These are phyloP conservation scores for Procavia capensis DNA, from an alignment of 2,113 vertebrate genomes.

Conservation along the genomic window DNA sequence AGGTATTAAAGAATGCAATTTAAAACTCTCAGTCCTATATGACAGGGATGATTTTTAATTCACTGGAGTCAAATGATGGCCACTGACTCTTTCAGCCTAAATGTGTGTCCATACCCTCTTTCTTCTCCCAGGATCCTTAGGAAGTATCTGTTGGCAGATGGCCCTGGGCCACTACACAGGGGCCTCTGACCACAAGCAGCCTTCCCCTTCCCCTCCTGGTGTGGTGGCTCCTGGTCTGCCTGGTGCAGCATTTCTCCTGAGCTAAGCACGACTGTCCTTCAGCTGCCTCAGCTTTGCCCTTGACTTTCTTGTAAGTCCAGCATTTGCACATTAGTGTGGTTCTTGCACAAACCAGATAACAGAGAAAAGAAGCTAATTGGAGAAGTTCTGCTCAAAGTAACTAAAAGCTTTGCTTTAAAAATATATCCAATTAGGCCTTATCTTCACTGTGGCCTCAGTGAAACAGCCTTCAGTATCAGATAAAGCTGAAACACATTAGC, in stretches of 20 bases:
- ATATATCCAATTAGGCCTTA: conserved; percentile 73
- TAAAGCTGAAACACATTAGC: conserved; percentile 72
- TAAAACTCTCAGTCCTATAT: background rate
- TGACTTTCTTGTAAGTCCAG: background rate
- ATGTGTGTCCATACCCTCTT: rapidly evolving
- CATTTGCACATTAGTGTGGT: background rate
- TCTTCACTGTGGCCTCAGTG: conserved; percentile 35
- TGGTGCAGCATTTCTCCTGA: background rate
- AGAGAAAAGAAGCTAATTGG: conserved; percentile 58
- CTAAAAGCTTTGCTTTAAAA: conserved; percentile 79
- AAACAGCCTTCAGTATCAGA: conserved; percentile 45
- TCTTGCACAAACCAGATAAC: background rate
- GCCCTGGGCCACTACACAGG: rapidly evolving
- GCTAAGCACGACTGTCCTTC: background rate
- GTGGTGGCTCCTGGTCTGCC: background rate
- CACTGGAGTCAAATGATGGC: background rate
- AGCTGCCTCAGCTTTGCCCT: background rate
- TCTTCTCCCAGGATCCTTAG: background rate
- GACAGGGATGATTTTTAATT: background rate
- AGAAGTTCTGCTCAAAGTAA: conserved; percentile 64
- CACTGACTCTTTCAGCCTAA: background rate
- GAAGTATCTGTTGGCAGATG: background rate
- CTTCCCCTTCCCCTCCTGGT: background rate
- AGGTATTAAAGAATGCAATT: background rate
- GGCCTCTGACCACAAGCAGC: background rate